These are phyloP conservation scores for Phallusia fumigata DNA, from an alignment of 23 tunicate species.

Conservation along the genomic window DNA sequence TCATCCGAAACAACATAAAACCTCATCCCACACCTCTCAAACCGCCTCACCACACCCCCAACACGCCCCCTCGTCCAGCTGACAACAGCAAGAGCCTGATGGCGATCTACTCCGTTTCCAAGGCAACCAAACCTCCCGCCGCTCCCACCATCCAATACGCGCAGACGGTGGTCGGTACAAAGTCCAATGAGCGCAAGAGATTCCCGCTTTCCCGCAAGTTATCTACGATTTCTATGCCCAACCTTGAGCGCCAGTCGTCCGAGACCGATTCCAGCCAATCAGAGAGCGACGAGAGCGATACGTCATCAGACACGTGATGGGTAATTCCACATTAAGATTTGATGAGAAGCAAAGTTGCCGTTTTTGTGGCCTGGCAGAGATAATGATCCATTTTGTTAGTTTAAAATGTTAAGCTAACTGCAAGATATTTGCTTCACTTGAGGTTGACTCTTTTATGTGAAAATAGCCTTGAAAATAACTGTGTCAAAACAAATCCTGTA, in stretches of 20 bases:
- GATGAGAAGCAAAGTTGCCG: too few relatives aligned
- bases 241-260: neutral
- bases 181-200: neutral
- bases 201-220: neutral
- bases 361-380: too few relatives aligned
- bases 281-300: conserved; percentile 7
- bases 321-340: neutral
- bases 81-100: neutral
- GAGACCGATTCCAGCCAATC: conserved; percentile 12
- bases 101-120: neutral
- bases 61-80: neutral
- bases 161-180: conserved; percentile 12
- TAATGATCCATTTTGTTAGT: too few relatives aligned
- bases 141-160: conserved; percentile 41
- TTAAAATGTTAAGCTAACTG: too few relatives aligned
- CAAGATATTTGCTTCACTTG: too few relatives aligned
- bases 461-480: too few relatives aligned
- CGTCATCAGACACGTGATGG: conserved; percentile 7
- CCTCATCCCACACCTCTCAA: neutral
- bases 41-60: neutral
- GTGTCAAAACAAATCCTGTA: too few relatives aligned
- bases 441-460: too few relatives aligned
- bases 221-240: conserved; percentile 10
- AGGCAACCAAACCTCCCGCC: conserved; percentile 6
- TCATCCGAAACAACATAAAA: conserved; percentile 13